These are phyloP conservation scores for Sthenelais limicola DNA, from an alignment of 2,888 invertebrate species.

Conservation along the genomic window DNA sequence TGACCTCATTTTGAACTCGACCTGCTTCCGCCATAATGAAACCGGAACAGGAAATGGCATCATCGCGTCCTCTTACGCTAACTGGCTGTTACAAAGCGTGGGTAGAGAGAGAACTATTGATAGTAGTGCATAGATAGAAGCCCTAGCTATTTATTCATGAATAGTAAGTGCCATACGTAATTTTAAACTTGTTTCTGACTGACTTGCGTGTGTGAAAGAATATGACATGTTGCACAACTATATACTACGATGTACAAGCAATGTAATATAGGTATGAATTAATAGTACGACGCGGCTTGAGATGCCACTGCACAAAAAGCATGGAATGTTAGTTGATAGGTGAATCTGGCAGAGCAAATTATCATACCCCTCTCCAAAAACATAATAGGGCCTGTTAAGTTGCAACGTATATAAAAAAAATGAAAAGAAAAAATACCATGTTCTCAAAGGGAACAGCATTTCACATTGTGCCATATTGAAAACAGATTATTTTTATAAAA, in stretches of 20 bases:
- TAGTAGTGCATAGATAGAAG: conserved; percentile 25
- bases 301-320: conserved; percentile 18
- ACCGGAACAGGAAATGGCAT: conserved; percentile 14
- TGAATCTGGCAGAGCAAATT: conserved; percentile 14
- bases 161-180: conserved; percentile 40
- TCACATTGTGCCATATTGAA: conserved; percentile 39
- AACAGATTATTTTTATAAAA: conserved; percentile 37
- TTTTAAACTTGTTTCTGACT: conserved; percentile 29
- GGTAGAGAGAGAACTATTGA: conserved; percentile 18
- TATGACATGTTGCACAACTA: conserved; percentile 11
- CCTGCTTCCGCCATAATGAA: too few species aligned
- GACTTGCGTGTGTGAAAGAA: conserved; percentile 22
- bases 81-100: conserved; percentile 19
- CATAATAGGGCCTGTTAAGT: conserved; percentile 28
- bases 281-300: conserved; percentile 16
- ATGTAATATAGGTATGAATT: conserved; percentile 29
- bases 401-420: too few species aligned
- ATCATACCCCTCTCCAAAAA: neutral
- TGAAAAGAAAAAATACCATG: too few species aligned
- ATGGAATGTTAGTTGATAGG: conserved; percentile 15
- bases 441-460: conserved; percentile 28
- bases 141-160: conserved; percentile 38
- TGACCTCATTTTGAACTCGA: conserved; percentile 1
- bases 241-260: conserved; percentile 13
- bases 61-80: conserved; percentile 7